Conservation (phyloP, 2,888 invertebrate species). For the Latrodectus hesperus region DNA sequence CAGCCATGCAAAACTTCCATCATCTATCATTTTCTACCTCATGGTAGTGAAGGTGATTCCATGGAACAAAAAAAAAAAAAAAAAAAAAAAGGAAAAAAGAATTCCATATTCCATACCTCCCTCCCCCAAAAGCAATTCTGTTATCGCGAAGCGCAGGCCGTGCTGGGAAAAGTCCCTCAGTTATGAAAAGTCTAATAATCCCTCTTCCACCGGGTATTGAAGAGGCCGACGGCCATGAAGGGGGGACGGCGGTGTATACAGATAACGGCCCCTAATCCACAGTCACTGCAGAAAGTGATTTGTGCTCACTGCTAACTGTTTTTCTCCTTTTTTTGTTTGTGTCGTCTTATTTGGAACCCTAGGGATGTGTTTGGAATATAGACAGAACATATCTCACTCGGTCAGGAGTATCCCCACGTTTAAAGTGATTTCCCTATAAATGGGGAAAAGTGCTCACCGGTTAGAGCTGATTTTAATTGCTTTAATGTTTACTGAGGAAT, state of each 20-base stretch:
- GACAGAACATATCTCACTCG: conserved; percentile 26
- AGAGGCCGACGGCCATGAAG: conserved; percentile 48
- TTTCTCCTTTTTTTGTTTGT: conserved; percentile 23
- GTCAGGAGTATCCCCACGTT: conserved; percentile 9
- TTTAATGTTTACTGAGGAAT: too few relatives aligned
- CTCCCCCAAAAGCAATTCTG: conserved; percentile 14
- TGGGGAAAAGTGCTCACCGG: too few relatives aligned
- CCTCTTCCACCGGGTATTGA: conserved; percentile 39
- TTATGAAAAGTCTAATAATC: conserved; percentile 67
- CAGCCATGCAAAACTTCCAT: too few relatives aligned
- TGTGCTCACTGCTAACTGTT: conserved; percentile 30
- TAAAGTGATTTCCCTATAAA: too few relatives aligned
- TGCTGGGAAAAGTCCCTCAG: conserved; percentile 36
- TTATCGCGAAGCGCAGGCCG: conserved; percentile 54
- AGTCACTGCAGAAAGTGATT: conserved; percentile 61
- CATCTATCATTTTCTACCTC: too few relatives aligned
- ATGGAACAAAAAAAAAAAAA: too few relatives aligned
- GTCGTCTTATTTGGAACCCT: conserved; percentile 5
- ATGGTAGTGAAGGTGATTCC: too few relatives aligned
- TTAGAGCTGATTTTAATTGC: too few relatives aligned
- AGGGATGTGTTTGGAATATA: conserved; percentile 26
- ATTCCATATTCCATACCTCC: background rate
- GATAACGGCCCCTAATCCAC: conserved; percentile 67
- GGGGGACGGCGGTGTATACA: conserved; percentile 42
- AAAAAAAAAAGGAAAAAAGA: background rate